Conservation (phyloP, 1,140 invertebrate species). For the Cardiocondyla obscurior region DNA sequence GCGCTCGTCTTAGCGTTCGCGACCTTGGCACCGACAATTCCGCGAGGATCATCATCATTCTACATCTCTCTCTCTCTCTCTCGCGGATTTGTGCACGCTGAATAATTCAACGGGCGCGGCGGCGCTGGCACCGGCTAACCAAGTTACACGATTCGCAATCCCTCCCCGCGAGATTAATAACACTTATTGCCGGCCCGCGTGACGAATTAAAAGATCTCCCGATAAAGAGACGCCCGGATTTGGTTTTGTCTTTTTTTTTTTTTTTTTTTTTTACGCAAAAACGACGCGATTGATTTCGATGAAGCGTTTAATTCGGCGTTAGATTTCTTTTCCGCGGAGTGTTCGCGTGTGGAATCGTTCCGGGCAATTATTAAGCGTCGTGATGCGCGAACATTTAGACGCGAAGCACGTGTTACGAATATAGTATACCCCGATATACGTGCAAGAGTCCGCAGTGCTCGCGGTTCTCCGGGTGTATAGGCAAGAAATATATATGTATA, state of each 20-base stretch:
- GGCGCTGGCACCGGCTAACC: not conserved
- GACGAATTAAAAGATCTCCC: too few relatives aligned
- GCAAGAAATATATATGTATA: not conserved
- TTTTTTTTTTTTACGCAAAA: too few relatives aligned
- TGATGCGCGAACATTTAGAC: not conserved
- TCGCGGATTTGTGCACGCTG: slow-evolving; percentile 49
- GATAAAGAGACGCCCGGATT: too few relatives aligned
- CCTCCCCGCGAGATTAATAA: not conserved
- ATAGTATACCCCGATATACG: not conserved
- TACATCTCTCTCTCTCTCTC: too few relatives aligned
- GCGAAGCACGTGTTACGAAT: not conserved
- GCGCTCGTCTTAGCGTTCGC: slow-evolving; percentile 29
- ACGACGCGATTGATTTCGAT: too few relatives aligned
- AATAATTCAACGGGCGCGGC: slow-evolving; percentile 58
- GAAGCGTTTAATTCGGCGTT: too few relatives aligned
- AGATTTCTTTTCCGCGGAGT: too few relatives aligned
- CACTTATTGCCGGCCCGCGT: not conserved
- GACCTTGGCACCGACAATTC: slow-evolving; percentile 62
- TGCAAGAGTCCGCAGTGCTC: not conserved
- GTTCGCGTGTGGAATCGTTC: too few relatives aligned
- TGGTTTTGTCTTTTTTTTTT: too few relatives aligned
- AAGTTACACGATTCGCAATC: slow-evolving; percentile 23
- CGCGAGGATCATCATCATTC: slow-evolving; percentile 64
- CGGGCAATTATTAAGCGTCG: not conserved
- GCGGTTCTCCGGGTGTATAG: not conserved